Percentiles rank a stretch among this genome's conserved stretches.
Conservation (phyloP, 2,797 vertebrate genomes). For the Sciurus vulgaris region DNA sequence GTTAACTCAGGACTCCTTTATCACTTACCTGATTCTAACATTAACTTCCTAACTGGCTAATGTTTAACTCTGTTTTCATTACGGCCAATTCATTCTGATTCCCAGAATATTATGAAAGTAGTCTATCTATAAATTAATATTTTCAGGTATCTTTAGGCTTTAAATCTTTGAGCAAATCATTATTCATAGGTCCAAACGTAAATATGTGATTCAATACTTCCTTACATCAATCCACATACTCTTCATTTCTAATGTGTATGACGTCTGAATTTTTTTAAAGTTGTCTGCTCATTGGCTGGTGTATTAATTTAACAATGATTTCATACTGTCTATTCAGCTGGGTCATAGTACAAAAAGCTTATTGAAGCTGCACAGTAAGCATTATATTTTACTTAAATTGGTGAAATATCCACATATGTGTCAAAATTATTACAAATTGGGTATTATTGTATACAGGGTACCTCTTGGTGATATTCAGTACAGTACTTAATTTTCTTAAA, state of each 20-base stretch:
- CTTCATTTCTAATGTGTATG: not conserved
- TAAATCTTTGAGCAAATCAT: not conserved
- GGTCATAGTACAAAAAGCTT: not conserved
- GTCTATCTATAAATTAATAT: not conserved
- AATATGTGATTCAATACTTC: rapidly evolving
- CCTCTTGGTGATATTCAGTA: slow-evolving; percentile 30
- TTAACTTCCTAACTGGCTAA: not conserved
- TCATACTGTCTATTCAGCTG: slow-evolving; percentile 1
- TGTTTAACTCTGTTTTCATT: not conserved
- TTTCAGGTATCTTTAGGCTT: not conserved
- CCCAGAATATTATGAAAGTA: not conserved
- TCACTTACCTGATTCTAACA: not conserved
- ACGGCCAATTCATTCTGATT: not conserved
- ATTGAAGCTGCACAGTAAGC: not conserved
- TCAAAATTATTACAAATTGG: slow-evolving; percentile 11
- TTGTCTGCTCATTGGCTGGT: not conserved
- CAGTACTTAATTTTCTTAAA: slow-evolving; percentile 28
- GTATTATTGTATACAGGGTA: not conserved
- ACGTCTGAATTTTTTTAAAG: not conserved
- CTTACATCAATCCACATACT: not conserved
- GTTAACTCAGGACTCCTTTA: not conserved
- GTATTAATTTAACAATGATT: not conserved
- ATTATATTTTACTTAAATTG: not conserved
- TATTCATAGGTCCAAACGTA: not conserved
- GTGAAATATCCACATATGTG: not conserved